These are phyloP conservation scores for Aplodontia rufa DNA, from an alignment of 2,113 vertebrate genomes.

Conservation along the genomic window DNA sequence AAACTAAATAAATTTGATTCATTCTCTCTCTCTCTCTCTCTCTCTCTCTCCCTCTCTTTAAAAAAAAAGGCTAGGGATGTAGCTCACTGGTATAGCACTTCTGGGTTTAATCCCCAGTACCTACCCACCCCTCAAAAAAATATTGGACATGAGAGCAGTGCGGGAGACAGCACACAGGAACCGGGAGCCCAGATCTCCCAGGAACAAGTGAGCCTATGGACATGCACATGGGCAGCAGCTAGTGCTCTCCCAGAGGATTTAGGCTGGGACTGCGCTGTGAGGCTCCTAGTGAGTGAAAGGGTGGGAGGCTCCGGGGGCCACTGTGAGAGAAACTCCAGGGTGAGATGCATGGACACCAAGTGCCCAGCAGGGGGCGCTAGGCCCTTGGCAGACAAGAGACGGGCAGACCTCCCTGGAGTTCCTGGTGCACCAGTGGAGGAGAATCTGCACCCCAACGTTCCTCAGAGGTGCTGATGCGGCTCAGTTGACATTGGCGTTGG, in stretches of 20 bases:
- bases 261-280: too few relatives aligned
- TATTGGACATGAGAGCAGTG: background rate
- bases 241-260: background rate
- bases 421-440: too few relatives aligned
- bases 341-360: background rate
- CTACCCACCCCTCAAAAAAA: background rate
- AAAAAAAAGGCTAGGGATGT: background rate
- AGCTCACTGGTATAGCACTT: background rate
- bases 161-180: background rate
- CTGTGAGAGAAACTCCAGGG: too few relatives aligned
- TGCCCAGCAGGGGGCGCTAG: background rate
- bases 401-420: fast-evolving
- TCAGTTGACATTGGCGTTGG: background rate
- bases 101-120: background rate
- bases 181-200: background rate
- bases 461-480: background rate
- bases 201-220: background rate
- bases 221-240: too few relatives aligned
- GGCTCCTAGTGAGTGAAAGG: too few relatives aligned
- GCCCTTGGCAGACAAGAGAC: background rate
- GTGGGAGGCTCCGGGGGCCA: background rate
- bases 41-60: too few relatives aligned
- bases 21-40: too few relatives aligned
- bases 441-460: too few relatives aligned
- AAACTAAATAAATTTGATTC: too few relatives aligned